phyloP scores from a whole-genome alignment of 2,113 vertebrate species.

The pig (Sus scrofa) region T2T-Sscrofa CM000824.6:203122001-203122500 shows the following conservation, averaged over 20 bases:
- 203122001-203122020: slow-evolving; percentile 59
- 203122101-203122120: slow-evolving; percentile 63
- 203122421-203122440: slow-evolving; percentile 24
- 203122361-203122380: slow-evolving; percentile 11
- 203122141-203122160: slow-evolving; percentile 54
- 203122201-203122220: neutral
- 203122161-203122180: slow-evolving; percentile 37
- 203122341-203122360: neutral
- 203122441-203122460: neutral
- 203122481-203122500: no score
- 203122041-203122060: slow-evolving; percentile 74
- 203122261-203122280: slow-evolving; percentile 7
- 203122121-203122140: slow-evolving; percentile 64
- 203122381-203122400: slow-evolving; percentile 19
- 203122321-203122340: neutral
- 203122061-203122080: slow-evolving; percentile 65
- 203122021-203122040: slow-evolving; percentile 74
- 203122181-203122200: slow-evolving; percentile 1
- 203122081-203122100: slow-evolving; percentile 57
- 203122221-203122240: neutral
- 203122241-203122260: slow-evolving; percentile 40
- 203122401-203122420: slow-evolving; percentile 32
- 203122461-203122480: neutral
- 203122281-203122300: neutral
- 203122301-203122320: neutral